phyloP scores from a whole-genome alignment of 2,797 vertebrate genomes.

The Silurus lanzhouensis region DNA sequence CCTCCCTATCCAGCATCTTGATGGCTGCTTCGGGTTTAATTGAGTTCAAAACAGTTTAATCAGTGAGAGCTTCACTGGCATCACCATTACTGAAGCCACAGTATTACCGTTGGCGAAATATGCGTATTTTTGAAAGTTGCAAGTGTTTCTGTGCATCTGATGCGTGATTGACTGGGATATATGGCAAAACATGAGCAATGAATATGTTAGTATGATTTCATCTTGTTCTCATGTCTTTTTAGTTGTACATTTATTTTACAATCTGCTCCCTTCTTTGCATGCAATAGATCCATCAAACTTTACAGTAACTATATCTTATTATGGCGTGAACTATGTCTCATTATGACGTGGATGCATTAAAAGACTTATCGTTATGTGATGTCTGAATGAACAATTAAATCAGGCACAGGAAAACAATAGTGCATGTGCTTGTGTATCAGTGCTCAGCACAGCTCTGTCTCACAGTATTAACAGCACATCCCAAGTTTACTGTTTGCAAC shows the following conservation, averaged over 20 bases:
- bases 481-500: not conserved
- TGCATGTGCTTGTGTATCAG: not conserved
- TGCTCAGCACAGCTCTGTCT: not conserved
- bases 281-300: conserved; percentile 65
- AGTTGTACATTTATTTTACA: conserved; percentile 33
- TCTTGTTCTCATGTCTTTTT: not conserved
- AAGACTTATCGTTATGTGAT: not conserved
- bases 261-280: conserved; percentile 68
- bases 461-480: not conserved
- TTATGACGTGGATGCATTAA: not conserved
- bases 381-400: not conserved
- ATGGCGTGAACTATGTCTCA: conserved; percentile 51
- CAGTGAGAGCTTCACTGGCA: not conserved
- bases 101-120: not conserved
- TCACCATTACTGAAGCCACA: not conserved
- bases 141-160: not conserved
- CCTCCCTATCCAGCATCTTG: conserved; percentile 6
- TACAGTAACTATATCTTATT: conserved; percentile 50
- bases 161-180: not conserved
- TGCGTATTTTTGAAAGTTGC: not conserved
- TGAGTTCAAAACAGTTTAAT: not conserved
- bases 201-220: not conserved
- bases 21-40: not conserved
- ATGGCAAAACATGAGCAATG: too few species aligned
- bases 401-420: not conserved